phyloP scores from a whole-genome alignment of 2,888 invertebrate species.

The Scaptomyza caliginosa region DNA sequence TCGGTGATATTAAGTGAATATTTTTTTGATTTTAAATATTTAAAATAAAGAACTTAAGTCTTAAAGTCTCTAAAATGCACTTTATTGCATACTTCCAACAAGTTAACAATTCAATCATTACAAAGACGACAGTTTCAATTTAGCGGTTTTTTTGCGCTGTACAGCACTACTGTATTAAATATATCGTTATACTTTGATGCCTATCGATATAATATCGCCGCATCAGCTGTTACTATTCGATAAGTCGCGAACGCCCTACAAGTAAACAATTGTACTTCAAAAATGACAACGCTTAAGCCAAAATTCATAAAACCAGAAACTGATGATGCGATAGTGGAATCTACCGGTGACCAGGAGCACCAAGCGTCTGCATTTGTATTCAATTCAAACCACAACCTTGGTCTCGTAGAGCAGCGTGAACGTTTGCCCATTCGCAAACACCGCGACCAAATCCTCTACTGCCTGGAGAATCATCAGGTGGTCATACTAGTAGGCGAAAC shows the following conservation, averaged over 20 bases:
- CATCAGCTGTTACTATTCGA: conserved; percentile 1
- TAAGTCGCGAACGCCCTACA: background rate
- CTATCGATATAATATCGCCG: background rate
- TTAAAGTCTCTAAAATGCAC: conserved; percentile 22
- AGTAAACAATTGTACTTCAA: conserved; percentile 3
- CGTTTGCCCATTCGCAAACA: conserved; percentile 94
- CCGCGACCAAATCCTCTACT: conserved; percentile 93
- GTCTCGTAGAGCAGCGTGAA: conserved; percentile 93
- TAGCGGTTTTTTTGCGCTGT: background rate
- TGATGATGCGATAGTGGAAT: conserved; percentile 79
- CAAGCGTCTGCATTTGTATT: conserved; percentile 88
- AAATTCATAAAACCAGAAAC: conserved; percentile 69
- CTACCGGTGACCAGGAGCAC: conserved; percentile 47
- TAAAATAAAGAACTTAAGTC: conserved; percentile 52
- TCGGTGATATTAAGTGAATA: conserved; percentile 75
- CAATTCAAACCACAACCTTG: conserved; percentile 93
- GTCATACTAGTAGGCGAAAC: conserved; percentile 96
- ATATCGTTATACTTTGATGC: background rate
- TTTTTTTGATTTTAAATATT: conserved; percentile 57
- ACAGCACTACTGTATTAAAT: background rate
- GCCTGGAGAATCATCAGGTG: conserved; percentile 95
- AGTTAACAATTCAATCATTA: too few species aligned
- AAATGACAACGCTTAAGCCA: conserved; percentile 67
- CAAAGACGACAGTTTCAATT: too few species aligned
- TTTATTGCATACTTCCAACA: background rate